Base-by-base conservation (phyloP, 2,113 vertebrate genomes). In the Hippocampus barbouri region DNA sequence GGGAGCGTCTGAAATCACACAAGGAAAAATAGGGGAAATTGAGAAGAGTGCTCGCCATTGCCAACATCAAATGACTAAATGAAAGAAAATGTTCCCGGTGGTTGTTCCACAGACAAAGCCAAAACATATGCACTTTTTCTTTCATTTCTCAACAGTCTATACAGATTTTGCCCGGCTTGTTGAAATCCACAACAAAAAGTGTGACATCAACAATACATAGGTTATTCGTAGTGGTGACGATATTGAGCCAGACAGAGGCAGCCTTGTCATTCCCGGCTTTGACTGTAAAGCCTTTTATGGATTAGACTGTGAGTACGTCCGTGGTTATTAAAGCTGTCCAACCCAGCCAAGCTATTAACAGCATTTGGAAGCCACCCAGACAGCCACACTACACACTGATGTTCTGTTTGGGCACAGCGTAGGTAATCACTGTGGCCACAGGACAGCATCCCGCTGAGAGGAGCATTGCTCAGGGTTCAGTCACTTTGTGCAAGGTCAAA, bases 1-100 rank as follows among this genome's bases (percentile, higher is more conserved):
- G 34, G 96, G 91, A 49, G 94, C 94, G 93, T 99, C 97, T 99
- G 80, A 1, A 89, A 85, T 3, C 81, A 81, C 75, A 86, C 4
- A 83, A 66, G 34, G 34, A 38, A 30, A 72, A 30, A 25, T 66
- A 14, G 14, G 3, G 43, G 21, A 41, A 64, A n/a, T 40, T 64
- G n/a, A 34, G 30, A 34, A 59, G 25, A 16, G 59, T 34, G 59
- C 15, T 25, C n/a, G 23, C 23, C n/a, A n/a, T 21, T 8, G 12
- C 14, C 12, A 43, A n/a, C n/a, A 65, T n/a, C 40, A 65, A 16
- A 64, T 54, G 20, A 30, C 34, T 40, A 38, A 41, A 62, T 21
- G 2, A 40, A 40, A 11, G 20, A 64, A 41, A 12, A 3, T 64
- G 20, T 18, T 61, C 15, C 23, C 15, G 27, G 34, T 16, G 18